These are phyloP conservation scores for Cinclus mexicanus DNA, from an alignment of 2,113 vertebrate species.

Conservation along the genomic window DNA sequence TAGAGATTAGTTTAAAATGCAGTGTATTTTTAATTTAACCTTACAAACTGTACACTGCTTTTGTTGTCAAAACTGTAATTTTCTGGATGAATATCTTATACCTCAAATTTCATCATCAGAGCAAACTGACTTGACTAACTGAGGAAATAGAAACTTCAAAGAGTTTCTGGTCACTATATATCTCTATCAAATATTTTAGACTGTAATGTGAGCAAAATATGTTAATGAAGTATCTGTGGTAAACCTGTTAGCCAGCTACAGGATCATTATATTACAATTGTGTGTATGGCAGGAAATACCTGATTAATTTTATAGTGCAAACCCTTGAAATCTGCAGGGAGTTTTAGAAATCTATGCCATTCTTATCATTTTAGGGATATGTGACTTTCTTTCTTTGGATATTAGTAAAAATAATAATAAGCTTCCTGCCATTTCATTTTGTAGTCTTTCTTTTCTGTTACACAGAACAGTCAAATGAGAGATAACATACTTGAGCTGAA, in stretches of 20 bases:
- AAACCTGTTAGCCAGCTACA: neutral
- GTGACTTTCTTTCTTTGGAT: neutral
- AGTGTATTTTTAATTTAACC: neutral
- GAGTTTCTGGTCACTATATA: neutral
- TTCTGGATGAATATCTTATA: accelerated
- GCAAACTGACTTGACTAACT: neutral
- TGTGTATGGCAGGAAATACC: neutral
- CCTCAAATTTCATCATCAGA: neutral
- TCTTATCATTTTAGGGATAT: neutral
- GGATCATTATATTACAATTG: neutral
- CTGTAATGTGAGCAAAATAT: neutral
- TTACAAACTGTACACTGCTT: neutral
- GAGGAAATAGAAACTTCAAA: neutral
- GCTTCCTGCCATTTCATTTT: neutral
- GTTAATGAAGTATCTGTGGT: neutral
- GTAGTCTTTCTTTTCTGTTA: neutral
- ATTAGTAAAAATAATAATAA: neutral
- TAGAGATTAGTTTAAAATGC: neutral
- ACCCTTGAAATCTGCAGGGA: neutral
- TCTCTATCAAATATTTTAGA: neutral
- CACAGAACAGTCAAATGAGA: neutral
- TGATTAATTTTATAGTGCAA: neutral
- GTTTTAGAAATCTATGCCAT: neutral
- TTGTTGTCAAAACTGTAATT: neutral
- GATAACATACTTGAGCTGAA: neutral